Base-by-base conservation (phyloP, 2,113 vertebrate genomes). In the Hydrolagus affinis region DNA sequence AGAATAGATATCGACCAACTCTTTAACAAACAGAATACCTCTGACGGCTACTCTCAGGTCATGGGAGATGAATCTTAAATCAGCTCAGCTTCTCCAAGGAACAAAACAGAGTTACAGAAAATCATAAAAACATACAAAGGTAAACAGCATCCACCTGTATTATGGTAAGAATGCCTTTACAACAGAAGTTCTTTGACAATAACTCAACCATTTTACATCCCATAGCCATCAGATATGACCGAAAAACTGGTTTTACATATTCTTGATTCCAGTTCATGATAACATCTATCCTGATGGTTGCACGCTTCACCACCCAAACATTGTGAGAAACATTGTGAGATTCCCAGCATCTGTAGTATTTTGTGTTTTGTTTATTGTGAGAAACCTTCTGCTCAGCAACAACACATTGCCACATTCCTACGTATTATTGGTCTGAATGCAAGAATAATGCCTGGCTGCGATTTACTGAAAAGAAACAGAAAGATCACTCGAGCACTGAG, bases 151-250 rank as follows among this genome's bases (percentile, higher is more conserved):
- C 10, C 60, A 66, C 25, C 78, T 83, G 62, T 25, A 83, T 10
- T 11, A 66, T 68, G 25, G 25, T 21, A 19, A 15, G 66, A 32
- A 8, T 0, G 17, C 14, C 32, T 68, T 80, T 30, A 44, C 19
- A 83, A 83, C 19, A 83, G 30, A 60, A 83, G 9, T 8, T 11
- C 78, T 83, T 83, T 83, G 78, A 83, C 64, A 66, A 11, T 21
- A 83, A 83, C 21, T 83, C 78, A 83, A 68, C 62, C 62, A 32
- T 32, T 64, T 83, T 19, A 83, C 32, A 66, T 68, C 59, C 62
- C 78, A 83, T 83, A 62, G 28, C 7, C 25, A 83, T 83, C 78
- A 83, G 78, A 83, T 68, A 83, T 3, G 62, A 66, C 66, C 66
- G 78, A 66, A 66, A 64, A 23, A 21, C 1, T 83, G 66, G 66